Evolutionary conservation across 2,888 invertebrate species (phyloP), one percentile per base, ranked within the genome.

Genomic region (Holacanthella duospinosa): DNA sequence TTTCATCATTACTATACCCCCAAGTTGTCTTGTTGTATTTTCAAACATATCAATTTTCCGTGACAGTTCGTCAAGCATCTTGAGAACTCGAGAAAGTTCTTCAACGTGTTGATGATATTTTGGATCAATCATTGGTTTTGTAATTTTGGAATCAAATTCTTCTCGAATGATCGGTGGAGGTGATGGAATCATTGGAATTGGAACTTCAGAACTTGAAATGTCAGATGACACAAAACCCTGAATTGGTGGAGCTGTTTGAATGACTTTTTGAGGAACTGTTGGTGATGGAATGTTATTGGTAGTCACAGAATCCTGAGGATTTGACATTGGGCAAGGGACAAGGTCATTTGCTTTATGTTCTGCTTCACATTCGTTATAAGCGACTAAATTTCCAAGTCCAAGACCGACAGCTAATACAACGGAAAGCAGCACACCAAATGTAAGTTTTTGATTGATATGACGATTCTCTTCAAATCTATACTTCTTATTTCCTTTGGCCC

Each of bases 311-410:
- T n/a, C n/a, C n/a, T n/a, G n/a, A n/a, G n/a, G n/a, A n/a, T n/a
- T n/a, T 48, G 29, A 28, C 25, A 19, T 54, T 28, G 12, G 44
- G 21, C 48, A 27, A 19, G 53, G n/a, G 28, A 25, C 19, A n/a
- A n/a, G n/a, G 16, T 64, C 61, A 55, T 63, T 55, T 54, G 64
- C 59, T 59, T 69, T 71, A 63, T 64, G 65, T 44, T 71, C 70
- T 24, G 68, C 65, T 61, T 73, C 73, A 55, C 70, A 73, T 57
- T 73, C 73, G 43, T 71, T 71, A 55, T 70, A 70, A 16, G 73
- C 73, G 16, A 71, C 73, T 6, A 73, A 64, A 59, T 73, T 73
- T 28, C 73, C 73, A 12, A 73, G 61, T 1, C 73, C 73, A 55
- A 73, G 65, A 2, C 73, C 73, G 60, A 73, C 64, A 3, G 71